These are phyloP conservation scores for Chelonus formosanus DNA, from an alignment of 2,888 invertebrate species.

Conservation along the genomic window DNA sequence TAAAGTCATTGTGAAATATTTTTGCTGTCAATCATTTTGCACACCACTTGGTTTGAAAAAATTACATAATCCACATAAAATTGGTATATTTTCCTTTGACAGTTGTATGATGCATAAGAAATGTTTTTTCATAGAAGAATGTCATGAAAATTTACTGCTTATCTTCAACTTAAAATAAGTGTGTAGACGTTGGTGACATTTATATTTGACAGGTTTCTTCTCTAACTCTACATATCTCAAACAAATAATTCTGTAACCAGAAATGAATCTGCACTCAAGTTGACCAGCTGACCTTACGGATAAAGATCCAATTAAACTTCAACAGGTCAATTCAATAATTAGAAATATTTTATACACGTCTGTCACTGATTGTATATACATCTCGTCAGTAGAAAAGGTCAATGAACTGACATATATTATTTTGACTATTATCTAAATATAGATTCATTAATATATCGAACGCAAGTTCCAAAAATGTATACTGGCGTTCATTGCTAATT, in stretches of 20 bases:
- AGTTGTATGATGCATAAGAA: not conserved
- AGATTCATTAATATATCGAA: constrained; percentile 18
- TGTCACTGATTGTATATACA: constrained; percentile 12
- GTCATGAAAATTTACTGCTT: constrained; percentile 16
- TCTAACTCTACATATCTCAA: constrained; percentile 7
- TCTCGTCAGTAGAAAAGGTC: constrained; percentile 31
- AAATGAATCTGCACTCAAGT: constrained; percentile 42
- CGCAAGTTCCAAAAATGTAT: constrained; percentile 17
- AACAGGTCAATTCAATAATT: constrained; percentile 53
- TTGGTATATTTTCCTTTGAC: constrained; percentile 8
- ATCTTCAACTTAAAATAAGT: constrained; percentile 8
- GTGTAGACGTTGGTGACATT: not conserved
- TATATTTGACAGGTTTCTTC: not conserved
- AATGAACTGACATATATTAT: constrained; percentile 32
- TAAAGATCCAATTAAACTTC: constrained; percentile 54
- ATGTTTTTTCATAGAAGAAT: constrained; percentile 8
- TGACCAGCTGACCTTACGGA: constrained; percentile 48
- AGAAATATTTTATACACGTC: constrained; percentile 40
- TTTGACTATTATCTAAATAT: constrained; percentile 4
- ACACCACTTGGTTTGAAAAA: not conserved
- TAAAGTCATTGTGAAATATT: constrained; percentile 14
- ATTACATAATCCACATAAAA: constrained; percentile 21
- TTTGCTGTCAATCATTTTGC: constrained; percentile 1
- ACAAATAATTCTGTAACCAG: constrained; percentile 46
- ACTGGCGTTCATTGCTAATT: constrained; percentile 16